A percentile compares a stretch with the other conserved stretches of the same genome.
Conservation (phyloP, 2,888 invertebrate genomes). For the Rotaria sp. region DNA sequence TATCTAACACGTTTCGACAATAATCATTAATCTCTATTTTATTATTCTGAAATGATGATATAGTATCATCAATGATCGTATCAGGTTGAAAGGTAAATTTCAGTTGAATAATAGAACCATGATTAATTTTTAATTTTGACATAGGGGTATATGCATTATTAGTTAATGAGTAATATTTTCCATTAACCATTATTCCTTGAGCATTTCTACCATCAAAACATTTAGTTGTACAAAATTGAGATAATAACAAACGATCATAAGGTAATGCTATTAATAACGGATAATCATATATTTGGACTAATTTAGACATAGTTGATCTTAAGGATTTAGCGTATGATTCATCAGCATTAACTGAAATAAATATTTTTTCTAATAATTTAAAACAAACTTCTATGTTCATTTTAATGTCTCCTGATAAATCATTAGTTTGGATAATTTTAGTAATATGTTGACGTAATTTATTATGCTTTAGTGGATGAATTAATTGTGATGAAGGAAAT, state of each 20-base stretch:
- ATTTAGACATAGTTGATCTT: neutral
- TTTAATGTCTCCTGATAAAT: neutral
- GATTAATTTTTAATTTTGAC: neutral
- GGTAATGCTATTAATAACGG: conserved; percentile 2
- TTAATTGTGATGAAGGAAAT: neutral
- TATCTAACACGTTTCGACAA: neutral
- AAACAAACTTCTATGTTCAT: neutral
- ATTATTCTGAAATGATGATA: neutral
- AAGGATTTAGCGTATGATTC: neutral
- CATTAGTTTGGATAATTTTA: neutral
- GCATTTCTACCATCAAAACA: neutral
- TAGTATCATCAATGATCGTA: neutral
- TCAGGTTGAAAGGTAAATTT: neutral
- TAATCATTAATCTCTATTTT: neutral
- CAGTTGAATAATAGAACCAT: neutral
- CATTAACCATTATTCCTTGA: neutral
- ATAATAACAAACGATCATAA: neutral
- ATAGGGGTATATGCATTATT: neutral
- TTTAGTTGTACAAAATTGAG: neutral
- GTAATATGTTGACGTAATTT: neutral
- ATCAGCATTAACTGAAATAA: neutral
- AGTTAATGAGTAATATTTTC: neutral
- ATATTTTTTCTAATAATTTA: neutral
- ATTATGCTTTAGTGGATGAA: neutral
- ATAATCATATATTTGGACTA: neutral